phyloP scores from a whole-genome alignment of 2,797 vertebrate species.

The Oophaga sylvatica region DNA sequence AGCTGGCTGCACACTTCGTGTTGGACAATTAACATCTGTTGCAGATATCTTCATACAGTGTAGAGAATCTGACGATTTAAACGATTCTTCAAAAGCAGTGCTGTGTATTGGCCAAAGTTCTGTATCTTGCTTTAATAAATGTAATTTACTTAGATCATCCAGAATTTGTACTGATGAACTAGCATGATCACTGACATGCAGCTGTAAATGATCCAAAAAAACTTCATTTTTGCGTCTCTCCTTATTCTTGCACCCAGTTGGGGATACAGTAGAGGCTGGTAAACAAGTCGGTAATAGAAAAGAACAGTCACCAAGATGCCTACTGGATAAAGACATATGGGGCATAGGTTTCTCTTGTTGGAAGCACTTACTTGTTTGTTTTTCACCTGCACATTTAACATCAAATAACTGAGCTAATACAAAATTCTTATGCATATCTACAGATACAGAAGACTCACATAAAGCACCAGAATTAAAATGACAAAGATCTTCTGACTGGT shows the following conservation, averaged over 20 bases:
- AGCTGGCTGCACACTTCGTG: constrained; percentile 48
- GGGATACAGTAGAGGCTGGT: background rate
- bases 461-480: background rate
- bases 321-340: background rate
- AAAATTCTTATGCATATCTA: background rate
- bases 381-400: background rate
- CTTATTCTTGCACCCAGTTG: background rate
- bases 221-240: background rate
- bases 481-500: background rate
- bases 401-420: background rate
- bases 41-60: background rate
- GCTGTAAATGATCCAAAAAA: background rate
- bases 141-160: background rate
- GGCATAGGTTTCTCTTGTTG: background rate
- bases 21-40: background rate
- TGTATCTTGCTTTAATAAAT: background rate
- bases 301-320: background rate
- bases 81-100: background rate
- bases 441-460: constrained; percentile 13
- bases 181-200: background rate
- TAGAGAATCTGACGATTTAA: background rate
- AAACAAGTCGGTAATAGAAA: background rate
- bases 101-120: background rate
- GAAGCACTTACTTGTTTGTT: background rate
- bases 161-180: background rate